phyloP scores from a whole-genome alignment of 2,113 vertebrate genomes.

The Burhinus oedicnemus region DNA sequence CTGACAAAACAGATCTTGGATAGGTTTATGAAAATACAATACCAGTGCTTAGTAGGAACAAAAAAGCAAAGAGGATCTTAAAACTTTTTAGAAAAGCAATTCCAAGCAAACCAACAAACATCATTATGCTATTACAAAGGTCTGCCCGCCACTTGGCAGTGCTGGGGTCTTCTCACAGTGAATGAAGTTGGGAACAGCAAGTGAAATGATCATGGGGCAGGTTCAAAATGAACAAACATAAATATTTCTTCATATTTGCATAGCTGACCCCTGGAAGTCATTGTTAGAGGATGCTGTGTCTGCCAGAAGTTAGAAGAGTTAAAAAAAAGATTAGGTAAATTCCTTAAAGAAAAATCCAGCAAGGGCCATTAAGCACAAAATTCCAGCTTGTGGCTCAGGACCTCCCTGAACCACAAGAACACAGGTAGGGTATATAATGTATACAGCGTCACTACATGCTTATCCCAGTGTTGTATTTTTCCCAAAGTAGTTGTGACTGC shows the following conservation, averaged over 20 bases:
- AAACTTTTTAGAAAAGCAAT: neutral
- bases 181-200: neutral
- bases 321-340: neutral
- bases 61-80: neutral
- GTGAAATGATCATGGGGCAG: neutral
- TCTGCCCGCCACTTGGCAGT: neutral
- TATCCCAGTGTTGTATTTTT: neutral
- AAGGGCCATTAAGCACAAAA: neutral
- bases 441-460: neutral
- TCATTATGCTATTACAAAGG: neutral
- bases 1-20: neutral
- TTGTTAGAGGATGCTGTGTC: neutral
- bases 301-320: neutral
- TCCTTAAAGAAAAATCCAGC: neutral
- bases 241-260: neutral
- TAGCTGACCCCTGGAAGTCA: neutral
- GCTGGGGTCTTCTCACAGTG: neutral
- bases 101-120: neutral
- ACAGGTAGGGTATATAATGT: neutral
- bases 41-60: neutral
- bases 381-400: neutral
- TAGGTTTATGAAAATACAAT: neutral
- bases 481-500: neutral
- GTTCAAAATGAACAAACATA: neutral
- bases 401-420: neutral